These are phyloP conservation scores for Episyrphus balteatus DNA, from an alignment of 1,140 invertebrate species.

Conservation along the genomic window DNA sequence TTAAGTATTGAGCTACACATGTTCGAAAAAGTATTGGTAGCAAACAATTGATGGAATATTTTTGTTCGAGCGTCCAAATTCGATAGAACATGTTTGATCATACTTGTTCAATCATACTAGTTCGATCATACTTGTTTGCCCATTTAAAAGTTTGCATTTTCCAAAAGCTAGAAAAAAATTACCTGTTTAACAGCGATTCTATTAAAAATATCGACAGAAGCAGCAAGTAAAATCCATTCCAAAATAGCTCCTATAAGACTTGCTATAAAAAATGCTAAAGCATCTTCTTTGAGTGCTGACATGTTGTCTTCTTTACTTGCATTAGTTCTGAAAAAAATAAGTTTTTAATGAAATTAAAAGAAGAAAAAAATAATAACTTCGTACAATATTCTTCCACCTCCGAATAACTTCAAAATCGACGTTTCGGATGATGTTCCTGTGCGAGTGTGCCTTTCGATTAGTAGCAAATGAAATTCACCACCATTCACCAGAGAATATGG, in stretches of 20 bases:
- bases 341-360: too few species aligned
- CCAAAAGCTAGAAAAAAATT: too few species aligned
- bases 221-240: slow-evolving; percentile 48
- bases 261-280: slow-evolving; percentile 49
- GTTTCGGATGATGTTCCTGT: slow-evolving; percentile 41
- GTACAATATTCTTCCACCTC: slow-evolving; percentile 39
- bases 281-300: slow-evolving; percentile 49
- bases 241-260: slow-evolving; percentile 44
- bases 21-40: too few species aligned
- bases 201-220: slow-evolving; percentile 55
- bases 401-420: slow-evolving; percentile 42
- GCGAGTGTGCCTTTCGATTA: slow-evolving; percentile 43
- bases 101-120: too few species aligned
- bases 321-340: slow-evolving; percentile 32
- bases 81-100: too few species aligned
- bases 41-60: too few species aligned
- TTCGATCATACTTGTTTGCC: too few species aligned
- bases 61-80: too few species aligned
- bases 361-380: too few species aligned
- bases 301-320: slow-evolving; percentile 44
- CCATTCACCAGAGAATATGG: slow-evolving; percentile 48
- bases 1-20: too few species aligned
- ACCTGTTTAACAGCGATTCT: slow-evolving; percentile 45
- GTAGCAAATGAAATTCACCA: slow-evolving; percentile 48
- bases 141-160: too few species aligned